Evolutionary conservation across 1,140 invertebrate species (phyloP).

Genomic region (Penaeus japonicus): DNA sequence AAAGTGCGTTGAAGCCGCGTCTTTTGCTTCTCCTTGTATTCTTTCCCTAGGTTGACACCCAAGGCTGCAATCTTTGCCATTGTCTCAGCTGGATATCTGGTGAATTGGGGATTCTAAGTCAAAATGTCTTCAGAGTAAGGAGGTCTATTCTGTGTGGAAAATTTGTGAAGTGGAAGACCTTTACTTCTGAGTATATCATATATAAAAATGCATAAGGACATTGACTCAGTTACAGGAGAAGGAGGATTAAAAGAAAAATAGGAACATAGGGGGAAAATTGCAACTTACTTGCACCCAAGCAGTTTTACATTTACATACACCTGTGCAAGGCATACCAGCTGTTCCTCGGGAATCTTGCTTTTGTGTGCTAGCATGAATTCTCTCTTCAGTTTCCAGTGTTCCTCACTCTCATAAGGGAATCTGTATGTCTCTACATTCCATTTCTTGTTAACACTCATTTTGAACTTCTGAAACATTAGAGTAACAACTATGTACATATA

Average conservation of each 20-base stretch:
- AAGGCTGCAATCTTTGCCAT: neutral
- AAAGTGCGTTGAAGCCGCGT: slow-evolving; percentile 77
- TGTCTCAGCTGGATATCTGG: slow-evolving; percentile 45
- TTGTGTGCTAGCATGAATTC: slow-evolving; percentile 63
- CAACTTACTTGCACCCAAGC: slow-evolving; percentile 70
- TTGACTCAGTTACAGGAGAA: no score
- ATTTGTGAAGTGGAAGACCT: no score
- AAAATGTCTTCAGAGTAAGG: no score
- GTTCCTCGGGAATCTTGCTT: slow-evolving; percentile 61
- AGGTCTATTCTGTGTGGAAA: no score
- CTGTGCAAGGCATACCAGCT: slow-evolving; percentile 65
- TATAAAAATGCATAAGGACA: no score
- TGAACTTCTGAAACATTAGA: no score
- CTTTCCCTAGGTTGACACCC: slow-evolving; percentile 67
- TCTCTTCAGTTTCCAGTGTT: slow-evolving; percentile 64
- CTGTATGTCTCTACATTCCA: slow-evolving; percentile 41
- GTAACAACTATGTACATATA: no score
- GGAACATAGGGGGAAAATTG: no score
- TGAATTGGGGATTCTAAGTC: no score
- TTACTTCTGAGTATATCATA: no score
- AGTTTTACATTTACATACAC: slow-evolving; percentile 65
- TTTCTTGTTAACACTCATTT: neutral
- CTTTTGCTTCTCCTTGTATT: slow-evolving; percentile 74
- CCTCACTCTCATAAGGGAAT: slow-evolving; percentile 62
- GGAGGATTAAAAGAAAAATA: no score